Evolutionary conservation across 1,140 invertebrate genomes (phyloP), one percentile per base, ranked within the genome.

Genomic region (Cydia pomonella): DNA sequence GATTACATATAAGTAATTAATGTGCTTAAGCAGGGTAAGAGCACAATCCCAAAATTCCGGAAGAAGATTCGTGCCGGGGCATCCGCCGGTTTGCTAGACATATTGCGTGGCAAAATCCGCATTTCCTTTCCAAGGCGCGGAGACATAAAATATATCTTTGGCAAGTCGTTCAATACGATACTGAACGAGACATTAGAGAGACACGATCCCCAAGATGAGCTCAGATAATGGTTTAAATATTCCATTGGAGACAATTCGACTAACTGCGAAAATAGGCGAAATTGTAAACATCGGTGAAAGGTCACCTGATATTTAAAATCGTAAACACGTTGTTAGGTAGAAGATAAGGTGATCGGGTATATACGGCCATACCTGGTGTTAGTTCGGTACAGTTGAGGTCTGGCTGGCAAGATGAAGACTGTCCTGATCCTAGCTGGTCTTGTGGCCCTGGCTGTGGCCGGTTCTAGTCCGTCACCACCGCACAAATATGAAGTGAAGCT

Each of bases 341-440:
- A 23, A 23, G 53, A 59, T 59, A 59, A 23, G 21, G n/a, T 12
- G 9, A 16, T 44, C 53, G 53, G 18, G 53, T 59, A 59, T 59
- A 59, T 10, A 59, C 4, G 2, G 18, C 18, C 7, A n/a, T 59
- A 59, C 21, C 53, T 59, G 53, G 18, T 7, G 47, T n/a, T 3
- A 23, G 6, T 21, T 59, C 27, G 23, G 75, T 72, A 73, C 75
- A 76, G 72, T 76, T 63, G 16, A 50, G 47, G 38, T 53, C 44
- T 44, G 13, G 59, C 18, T 13, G 18, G 38, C 16, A 73, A 18
- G 50, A 76, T 76, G 75, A 76, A 71, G 75, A 53, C 72, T 71
- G 59, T 76, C 41, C 47, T 76, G 47, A 25, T 73, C 29, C 23
- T 76, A 25, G 75, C 75, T 12, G 75, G 13, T 33, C 44, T 76